Percentiles rank a stretch among this genome's conserved stretches.
Evolutionary conservation across 2,888 invertebrate genomes (phyloP).

Genomic region (Stenichneumon culpator): DNA sequence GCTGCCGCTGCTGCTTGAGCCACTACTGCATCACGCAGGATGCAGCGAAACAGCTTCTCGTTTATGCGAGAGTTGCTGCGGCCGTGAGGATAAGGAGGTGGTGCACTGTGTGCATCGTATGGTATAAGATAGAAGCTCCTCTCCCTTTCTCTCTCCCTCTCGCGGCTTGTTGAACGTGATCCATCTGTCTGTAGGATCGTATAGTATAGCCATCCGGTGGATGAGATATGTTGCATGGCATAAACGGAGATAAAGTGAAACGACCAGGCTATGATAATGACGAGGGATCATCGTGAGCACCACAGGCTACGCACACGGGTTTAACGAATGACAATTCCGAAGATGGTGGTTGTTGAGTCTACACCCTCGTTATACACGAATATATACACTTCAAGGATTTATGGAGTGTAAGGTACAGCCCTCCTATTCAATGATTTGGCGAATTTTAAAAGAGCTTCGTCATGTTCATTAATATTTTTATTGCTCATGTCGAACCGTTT

Average conservation of each 20-base stretch:
- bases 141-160: neutral
- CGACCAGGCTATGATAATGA: conserved; percentile 54
- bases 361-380: conserved; percentile 44
- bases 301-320: neutral
- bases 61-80: conserved; percentile 62
- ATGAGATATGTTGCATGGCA: conserved; percentile 53
- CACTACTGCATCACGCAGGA: conserved; percentile 43
- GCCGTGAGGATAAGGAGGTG: conserved; percentile 48
- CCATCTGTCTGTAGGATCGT: conserved; percentile 60
- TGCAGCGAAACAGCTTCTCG: conserved; percentile 55
- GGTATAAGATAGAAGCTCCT: conserved; percentile 1
- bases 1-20: conserved; percentile 49
- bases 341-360: neutral
- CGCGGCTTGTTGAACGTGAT: conserved; percentile 59
- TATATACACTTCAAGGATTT: conserved; percentile 27
- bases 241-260: conserved; percentile 64
- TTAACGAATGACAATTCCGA: conserved; percentile 49
- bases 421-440: neutral
- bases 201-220: conserved; percentile 23
- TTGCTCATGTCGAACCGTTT: neutral
- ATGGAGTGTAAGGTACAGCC: neutral
- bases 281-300: conserved; percentile 43
- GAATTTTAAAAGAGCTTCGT: neutral
- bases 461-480: neutral
- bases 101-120: conserved; percentile 42